Conservation (phyloP, 1,140 invertebrate species). For the Listronotus bonariensis region DNA sequence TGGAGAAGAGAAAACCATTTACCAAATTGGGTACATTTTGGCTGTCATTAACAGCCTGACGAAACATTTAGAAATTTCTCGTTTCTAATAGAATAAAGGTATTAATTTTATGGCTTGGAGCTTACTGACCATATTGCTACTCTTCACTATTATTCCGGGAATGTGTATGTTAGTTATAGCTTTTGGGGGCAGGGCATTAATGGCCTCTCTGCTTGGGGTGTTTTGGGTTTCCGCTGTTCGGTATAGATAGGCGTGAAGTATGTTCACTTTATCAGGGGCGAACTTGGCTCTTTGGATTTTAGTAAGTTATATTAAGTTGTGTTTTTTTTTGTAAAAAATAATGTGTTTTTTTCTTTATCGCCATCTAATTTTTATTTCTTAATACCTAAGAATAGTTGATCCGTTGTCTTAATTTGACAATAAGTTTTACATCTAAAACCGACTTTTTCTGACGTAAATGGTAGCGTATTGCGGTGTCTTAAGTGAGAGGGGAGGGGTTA, state of each 20-base stretch:
- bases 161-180: conserved; percentile 16
- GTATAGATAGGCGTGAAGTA: background rate
- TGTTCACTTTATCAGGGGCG: background rate
- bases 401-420: too few species aligned
- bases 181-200: background rate
- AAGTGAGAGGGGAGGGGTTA: too few species aligned
- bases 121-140: conserved; percentile 19
- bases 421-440: too few species aligned
- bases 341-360: too few species aligned
- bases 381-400: too few species aligned
- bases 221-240: conserved; percentile 1
- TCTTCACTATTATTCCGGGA: conserved; percentile 11
- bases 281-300: too few species aligned
- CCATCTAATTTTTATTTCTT: too few species aligned
- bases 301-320: too few species aligned
- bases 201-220: conserved; percentile 7
- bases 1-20: conserved; percentile 7
- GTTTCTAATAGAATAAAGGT: conserved; percentile 28
- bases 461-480: too few species aligned
- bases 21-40: conserved; percentile 22
- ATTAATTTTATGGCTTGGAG: conserved; percentile 25
- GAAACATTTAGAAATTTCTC: conserved; percentile 25
- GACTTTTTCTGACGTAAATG: too few species aligned
- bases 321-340: too few species aligned
- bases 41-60: conserved; percentile 25